Base-by-base conservation (phyloP, 23 tunicate species). In the Oikopleura vanhoeffeni region DNA sequence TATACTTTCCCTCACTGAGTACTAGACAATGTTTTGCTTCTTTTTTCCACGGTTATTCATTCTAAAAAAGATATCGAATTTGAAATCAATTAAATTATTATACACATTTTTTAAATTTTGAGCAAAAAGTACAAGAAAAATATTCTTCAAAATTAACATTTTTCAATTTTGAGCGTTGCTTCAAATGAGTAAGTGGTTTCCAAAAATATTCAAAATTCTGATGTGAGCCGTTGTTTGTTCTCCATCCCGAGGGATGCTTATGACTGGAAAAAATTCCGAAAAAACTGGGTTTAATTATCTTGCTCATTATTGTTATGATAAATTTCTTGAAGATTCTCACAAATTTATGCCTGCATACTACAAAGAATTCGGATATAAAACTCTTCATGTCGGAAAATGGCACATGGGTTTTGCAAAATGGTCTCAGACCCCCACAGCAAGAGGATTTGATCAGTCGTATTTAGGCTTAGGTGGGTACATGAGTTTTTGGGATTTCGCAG, bases 361-460 rank as follows among this genome's bases (percentile, higher is more conserved):
- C 79, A 71, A 71, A 30, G 36, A 28, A 30, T 13, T 24, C 79
- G 79, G 79, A 38, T 71, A 71, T 71, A 71, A 71, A 30, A 71
- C 79, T 28, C 38, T 13, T 28, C 79, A 71, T 71, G 79, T 71
- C 79, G 79, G 79, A 18, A 71, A 71, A 71, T 71, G 79, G 79
- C 79, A 71, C 32, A 18, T 71, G 34, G 79, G 79, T 2, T 71
- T 71, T 71, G 79, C 34, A 24, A 18, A 71, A 13, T 71, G 79
- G 79, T 13, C 79, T 2, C 79, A 71, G 38, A 71, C 79, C 4
- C 79, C 79, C 27, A 71, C 79, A 18, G 79, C 79, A 3, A 28
- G 35, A 24, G 79, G 79, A 2, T 71, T 71, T 30, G 79, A 71
- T 38, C 3, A 18, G 2, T 71, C 79, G 2, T 71, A 71, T 30